A percentile compares a stretch with the other conserved stretches of the same genome.
Evolutionary conservation across 2,797 vertebrate species (phyloP).

Genomic region (Cottoperca gobio): DNA sequence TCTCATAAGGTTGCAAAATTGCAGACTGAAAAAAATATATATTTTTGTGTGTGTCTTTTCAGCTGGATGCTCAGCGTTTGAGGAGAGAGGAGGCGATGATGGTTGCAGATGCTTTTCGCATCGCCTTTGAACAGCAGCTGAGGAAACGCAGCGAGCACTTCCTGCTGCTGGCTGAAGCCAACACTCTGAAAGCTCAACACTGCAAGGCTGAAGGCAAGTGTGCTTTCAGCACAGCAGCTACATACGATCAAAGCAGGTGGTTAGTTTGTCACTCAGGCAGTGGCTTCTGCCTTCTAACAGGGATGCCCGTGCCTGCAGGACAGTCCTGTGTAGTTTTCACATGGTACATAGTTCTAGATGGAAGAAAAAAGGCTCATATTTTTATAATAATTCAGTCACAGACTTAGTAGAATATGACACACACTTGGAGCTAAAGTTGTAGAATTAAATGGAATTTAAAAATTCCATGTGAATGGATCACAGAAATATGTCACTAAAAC

Average conservation of each 20-base stretch:
- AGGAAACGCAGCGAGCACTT: constrained; percentile 89
- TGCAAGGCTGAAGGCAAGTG: constrained; percentile 74
- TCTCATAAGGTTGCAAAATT: no score
- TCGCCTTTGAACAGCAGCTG: constrained; percentile 94
- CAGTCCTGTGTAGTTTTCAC: background rate
- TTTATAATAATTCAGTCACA: background rate
- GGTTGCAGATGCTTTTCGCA: constrained; percentile 93
- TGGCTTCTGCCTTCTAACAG: no score
- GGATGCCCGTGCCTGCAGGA: no score
- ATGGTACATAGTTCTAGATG: background rate
- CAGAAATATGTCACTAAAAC: background rate
- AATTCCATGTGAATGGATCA: background rate
- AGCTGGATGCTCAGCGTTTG: constrained; percentile 87
- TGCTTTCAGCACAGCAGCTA: background rate
- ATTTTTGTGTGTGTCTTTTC: constrained; percentile 31
- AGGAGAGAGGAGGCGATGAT: constrained; percentile 90
- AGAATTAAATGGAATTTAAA: background rate
- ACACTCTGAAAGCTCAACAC: constrained; percentile 73
- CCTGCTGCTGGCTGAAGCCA: constrained; percentile 83
- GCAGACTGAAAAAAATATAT: no score
- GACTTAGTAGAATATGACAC: background rate
- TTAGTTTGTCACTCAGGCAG: no score
- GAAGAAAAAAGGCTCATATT: background rate
- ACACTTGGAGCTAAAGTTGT: background rate
- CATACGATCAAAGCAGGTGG: no score